Evolutionary conservation across 2,797 vertebrate species (phyloP), one percentile per base, ranked within the genome.

Genomic region (Syndactyla subalaris): DNA sequence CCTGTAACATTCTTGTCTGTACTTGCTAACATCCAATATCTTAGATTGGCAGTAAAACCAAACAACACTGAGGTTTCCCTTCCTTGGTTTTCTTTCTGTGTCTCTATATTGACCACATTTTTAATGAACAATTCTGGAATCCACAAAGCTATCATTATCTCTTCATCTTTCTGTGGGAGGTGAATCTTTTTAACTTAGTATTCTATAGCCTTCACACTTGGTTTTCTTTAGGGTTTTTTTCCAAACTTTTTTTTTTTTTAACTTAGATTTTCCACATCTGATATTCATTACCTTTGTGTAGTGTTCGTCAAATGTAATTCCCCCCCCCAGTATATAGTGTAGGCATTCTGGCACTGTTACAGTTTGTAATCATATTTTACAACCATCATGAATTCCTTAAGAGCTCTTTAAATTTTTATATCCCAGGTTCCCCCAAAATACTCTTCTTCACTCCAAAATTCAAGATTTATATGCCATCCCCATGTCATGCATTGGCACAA

Each of bases 311-410:
- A 26, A 75, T 30, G 87, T 80, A 84, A 81, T 74, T 23, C 36
- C 80, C 54, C 27, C 3, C 9, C 70, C 63, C 38, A 71, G 43
- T 29, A 58, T 92, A 79, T 41, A 92, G 12, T 32, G 67, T 74
- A 95, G 90, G 16, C n/a, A 63, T 85, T 92, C 46, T 89, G 73
- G 9, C 77, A 89, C 29, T 67, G 30, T 88, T 67, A 82, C 9
- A 46, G 30, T 88, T 82, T 14, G 43, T 75, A 92, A 89, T 92
- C 6, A 3, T 83, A 92, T 90, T 96, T 95, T 95, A 92, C 39
- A 92, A 75, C 27, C 30, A 86, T 38, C 36, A 63, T 32, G 11
- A 85, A 92, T 85, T 75, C 24, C 34, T 92, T 93, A 89, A 89
- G 27, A 88, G 52, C 3, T 87, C 52, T 84, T 94, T 86, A 94